Conservation (phyloP, 1,140 invertebrate genomes). For the Littorina saxatilis region DNA sequence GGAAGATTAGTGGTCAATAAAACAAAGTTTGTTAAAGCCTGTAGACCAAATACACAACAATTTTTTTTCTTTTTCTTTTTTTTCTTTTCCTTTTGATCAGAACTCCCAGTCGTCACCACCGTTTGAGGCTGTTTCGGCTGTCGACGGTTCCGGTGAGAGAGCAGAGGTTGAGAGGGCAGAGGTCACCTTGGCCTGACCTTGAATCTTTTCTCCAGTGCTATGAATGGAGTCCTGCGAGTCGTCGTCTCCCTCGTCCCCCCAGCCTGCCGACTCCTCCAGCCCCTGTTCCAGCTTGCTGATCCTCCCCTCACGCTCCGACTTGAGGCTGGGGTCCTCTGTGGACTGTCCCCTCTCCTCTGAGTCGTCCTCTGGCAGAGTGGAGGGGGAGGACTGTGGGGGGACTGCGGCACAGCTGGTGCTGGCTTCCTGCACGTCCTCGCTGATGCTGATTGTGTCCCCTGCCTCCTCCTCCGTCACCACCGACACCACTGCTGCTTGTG, state of each 20-base stretch:
- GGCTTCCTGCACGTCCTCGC: conserved; percentile 9
- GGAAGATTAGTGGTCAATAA: too few relatives aligned
- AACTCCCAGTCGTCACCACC: conserved; percentile 7
- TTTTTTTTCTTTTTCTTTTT: too few relatives aligned
- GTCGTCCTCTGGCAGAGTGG: neutral
- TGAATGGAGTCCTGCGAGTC: neutral
- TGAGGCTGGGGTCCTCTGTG: neutral
- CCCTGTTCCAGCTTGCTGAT: conserved; percentile 30
- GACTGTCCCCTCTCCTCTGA: neutral
- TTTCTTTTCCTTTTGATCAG: too few relatives aligned
- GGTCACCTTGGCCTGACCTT: neutral
- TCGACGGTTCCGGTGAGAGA: neutral
- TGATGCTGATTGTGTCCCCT: neutral
- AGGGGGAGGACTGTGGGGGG: neutral
- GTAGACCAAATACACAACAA: too few relatives aligned
- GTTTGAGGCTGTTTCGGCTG: neutral
- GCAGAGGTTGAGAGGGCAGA: too few relatives aligned
- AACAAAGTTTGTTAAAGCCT: too few relatives aligned
- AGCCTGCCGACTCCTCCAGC: neutral
- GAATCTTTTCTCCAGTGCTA: neutral
- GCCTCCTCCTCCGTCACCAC: neutral
- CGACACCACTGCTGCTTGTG: conserved; percentile 1
- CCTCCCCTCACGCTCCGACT: conserved; percentile 15
- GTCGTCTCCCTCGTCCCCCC: conserved; percentile 29
- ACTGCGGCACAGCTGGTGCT: conserved; percentile 4